Percentiles rank a stretch among this genome's conserved stretches.
These are phyloP conservation scores for Prosapia bicincta DNA, from an alignment of 2,888 invertebrate genomes.

Conservation along the genomic window DNA sequence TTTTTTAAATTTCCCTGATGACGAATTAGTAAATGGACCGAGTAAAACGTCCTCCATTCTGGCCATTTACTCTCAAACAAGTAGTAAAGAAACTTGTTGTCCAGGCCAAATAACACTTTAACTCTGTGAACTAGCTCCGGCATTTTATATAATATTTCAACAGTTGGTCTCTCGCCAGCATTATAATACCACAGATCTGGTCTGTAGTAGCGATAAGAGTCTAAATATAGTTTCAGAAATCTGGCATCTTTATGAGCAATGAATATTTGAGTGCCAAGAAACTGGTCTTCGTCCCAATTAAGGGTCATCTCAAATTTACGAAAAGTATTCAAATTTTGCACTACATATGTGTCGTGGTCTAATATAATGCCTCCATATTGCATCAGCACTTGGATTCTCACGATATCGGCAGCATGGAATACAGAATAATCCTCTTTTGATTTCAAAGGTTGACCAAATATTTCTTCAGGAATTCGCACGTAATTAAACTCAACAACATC, in stretches of 20 bases:
- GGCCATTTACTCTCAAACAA: slow-evolving; percentile 16
- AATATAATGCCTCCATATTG: slow-evolving; percentile 44
- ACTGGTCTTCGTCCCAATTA: slow-evolving; percentile 38
- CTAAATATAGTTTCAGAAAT: slow-evolving; percentile 41
- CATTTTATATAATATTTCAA: slow-evolving; percentile 41
- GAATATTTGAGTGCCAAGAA: slow-evolving; percentile 36
- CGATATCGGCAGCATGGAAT: too few species aligned
- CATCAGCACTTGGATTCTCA: slow-evolving; percentile 31
- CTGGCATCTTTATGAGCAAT: slow-evolving; percentile 42
- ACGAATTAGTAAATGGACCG: not conserved
- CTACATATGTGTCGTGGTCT: slow-evolving; percentile 43
- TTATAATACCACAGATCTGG: slow-evolving; percentile 45
- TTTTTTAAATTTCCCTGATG: too few species aligned
- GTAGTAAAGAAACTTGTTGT: slow-evolving; percentile 31
- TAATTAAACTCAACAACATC: too few species aligned
- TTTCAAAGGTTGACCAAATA: too few species aligned
- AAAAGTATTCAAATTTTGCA: slow-evolving; percentile 41
- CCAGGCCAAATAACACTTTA: slow-evolving; percentile 44
- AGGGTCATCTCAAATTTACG: slow-evolving; percentile 42
- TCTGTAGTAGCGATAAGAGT: slow-evolving; percentile 40
- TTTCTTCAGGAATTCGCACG: too few species aligned
- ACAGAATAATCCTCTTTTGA: too few species aligned
- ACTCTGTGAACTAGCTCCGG: slow-evolving; percentile 45
- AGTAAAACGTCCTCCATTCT: slow-evolving; percentile 16
- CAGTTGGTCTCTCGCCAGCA: slow-evolving; percentile 46